These are phyloP conservation scores for Leptopilina boulardi DNA, from an alignment of 1,140 invertebrate genomes.

Conservation along the genomic window DNA sequence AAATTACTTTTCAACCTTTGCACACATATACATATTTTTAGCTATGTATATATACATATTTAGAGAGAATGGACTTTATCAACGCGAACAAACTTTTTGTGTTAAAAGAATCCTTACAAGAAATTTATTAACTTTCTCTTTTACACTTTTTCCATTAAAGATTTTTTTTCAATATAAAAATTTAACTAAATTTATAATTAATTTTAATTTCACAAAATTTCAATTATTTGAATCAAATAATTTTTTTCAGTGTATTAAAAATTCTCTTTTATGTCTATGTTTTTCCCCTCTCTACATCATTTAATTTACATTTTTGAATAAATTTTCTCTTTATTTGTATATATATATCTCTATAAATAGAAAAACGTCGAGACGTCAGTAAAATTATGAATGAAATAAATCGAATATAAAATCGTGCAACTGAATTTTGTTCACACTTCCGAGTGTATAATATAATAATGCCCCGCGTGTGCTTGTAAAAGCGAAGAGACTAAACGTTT, in stretches of 20 bases:
- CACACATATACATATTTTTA: no score
- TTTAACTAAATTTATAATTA: no score
- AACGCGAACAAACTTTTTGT: not conserved
- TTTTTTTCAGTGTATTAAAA: no score
- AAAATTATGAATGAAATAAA: not conserved
- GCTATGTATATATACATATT: not conserved
- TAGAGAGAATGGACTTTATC: not conserved
- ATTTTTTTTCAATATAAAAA: no score
- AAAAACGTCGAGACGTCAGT: not conserved
- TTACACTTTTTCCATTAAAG: no score
- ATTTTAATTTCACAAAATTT: no score
- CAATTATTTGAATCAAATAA: no score
- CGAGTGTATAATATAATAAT: not conserved
- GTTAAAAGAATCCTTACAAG: not conserved
- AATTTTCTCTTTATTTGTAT: not conserved
- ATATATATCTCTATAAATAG: no score
- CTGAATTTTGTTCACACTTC: constrained; percentile 11
- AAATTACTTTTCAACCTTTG: constrained; percentile 18
- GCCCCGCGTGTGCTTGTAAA: constrained; percentile 6
- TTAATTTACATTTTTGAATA: not conserved
- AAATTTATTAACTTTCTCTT: not conserved
- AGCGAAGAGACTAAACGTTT: constrained; percentile 8
- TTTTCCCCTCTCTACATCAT: no score
- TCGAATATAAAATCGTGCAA: not conserved
- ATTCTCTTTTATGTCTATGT: no score